Percentiles rank a stretch among this genome's conserved stretches.
Conservation (phyloP, 2,888 invertebrate species). For the Linyphia triangularis region DNA sequence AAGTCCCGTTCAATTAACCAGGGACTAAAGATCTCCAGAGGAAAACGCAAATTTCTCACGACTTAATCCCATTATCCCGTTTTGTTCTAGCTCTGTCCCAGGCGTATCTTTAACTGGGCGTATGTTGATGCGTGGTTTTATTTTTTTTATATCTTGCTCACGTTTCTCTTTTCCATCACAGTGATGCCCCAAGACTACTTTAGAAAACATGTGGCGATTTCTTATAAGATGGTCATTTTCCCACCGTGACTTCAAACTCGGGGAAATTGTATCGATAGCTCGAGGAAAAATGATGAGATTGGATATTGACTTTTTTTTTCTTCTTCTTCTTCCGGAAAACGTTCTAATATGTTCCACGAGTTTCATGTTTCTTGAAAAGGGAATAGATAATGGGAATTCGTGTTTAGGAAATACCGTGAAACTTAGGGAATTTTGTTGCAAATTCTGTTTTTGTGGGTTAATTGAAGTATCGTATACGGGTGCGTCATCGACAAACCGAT, state of each 20-base stretch:
- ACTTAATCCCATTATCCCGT: not conserved
- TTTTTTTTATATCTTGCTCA: not conserved
- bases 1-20: not conserved
- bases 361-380: too few relatives aligned
- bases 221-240: not conserved
- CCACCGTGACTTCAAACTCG: not conserved
- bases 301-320: not conserved
- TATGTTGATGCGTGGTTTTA: not conserved
- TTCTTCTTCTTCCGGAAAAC: not conserved
- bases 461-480: too few relatives aligned
- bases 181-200: too few relatives aligned
- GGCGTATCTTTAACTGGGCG: not conserved
- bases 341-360: not conserved
- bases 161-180: not conserved
- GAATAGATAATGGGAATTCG: too few relatives aligned
- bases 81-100: not conserved
- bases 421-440: too few relatives aligned
- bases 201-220: not conserved
- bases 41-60: not conserved
- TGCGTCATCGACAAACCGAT: too few relatives aligned
- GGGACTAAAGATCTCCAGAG: not conserved
- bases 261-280: not conserved
- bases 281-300: not conserved
- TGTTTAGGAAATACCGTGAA: too few relatives aligned
- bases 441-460: too few relatives aligned